Percentiles rank a stretch among this genome's conserved stretches.
phyloP scores from a whole-genome alignment of 2,113 vertebrate species.

The Heterochromis multidens region DNA sequence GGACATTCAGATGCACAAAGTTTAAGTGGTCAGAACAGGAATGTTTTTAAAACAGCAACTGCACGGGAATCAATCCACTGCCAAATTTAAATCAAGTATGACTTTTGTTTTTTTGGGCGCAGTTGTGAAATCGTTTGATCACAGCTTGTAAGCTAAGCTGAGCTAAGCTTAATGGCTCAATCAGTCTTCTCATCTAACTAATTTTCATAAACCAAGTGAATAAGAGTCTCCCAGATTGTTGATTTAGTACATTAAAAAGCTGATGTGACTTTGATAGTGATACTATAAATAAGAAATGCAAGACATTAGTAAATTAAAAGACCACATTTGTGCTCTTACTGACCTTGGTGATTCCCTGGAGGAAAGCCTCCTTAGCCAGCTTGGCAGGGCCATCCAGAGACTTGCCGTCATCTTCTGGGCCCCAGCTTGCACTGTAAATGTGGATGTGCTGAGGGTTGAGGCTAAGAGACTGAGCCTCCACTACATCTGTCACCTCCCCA shows the following conservation, averaged over 20 bases:
- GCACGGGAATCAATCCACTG: neutral
- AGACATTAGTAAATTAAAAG: neutral
- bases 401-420: slow-evolving; percentile 94
- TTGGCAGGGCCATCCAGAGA: slow-evolving; percentile 95
- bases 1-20: neutral
- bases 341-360: slow-evolving; percentile 91
- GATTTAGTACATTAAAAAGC: neutral
- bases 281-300: neutral
- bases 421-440: slow-evolving; percentile 94
- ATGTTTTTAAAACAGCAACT: neutral
- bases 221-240: neutral
- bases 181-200: neutral
- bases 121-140: neutral
- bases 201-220: neutral
- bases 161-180: neutral
- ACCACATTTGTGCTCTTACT: slow-evolving; percentile 22
- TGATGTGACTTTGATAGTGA: neutral
- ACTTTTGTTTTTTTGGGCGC: neutral
- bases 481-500: slow-evolving; percentile 95
- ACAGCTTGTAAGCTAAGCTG: neutral
- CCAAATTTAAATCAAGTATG: neutral
- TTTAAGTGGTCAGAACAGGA: neutral
- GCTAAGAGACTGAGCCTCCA: slow-evolving; percentile 93
- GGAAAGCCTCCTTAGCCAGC: slow-evolving; percentile 92
- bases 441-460: slow-evolving; percentile 93